Conservation (phyloP, 2,797 vertebrate genomes). For the Limnodromus scolopaceus region DNA sequence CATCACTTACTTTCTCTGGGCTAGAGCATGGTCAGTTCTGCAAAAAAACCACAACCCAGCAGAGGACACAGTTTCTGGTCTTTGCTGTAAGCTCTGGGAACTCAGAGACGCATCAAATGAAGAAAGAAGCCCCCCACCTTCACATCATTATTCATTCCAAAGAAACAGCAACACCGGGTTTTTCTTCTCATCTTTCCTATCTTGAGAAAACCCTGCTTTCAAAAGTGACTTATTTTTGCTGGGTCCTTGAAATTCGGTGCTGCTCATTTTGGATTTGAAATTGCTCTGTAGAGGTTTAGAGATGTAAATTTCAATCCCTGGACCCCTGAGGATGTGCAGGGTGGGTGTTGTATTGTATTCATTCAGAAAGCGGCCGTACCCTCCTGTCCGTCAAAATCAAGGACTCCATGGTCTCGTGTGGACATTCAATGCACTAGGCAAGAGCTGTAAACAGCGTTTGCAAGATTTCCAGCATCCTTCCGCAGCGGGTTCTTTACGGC, state of each 20-base stretch:
- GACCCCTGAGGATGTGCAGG: neutral
- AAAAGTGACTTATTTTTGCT: neutral
- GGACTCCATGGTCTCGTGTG: neutral
- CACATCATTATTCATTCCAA: neutral
- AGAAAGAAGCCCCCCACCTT: neutral
- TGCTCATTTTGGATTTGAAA: constrained; percentile 17
- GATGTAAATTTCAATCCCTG: constrained; percentile 1
- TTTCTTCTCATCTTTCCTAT: constrained; percentile 10
- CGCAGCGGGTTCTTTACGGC: neutral
- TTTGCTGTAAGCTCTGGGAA: neutral
- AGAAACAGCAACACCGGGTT: neutral
- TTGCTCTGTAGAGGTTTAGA: neutral
- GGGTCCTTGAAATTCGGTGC: constrained; percentile 1
- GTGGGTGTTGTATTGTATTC: neutral
- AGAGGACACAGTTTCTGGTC: neutral
- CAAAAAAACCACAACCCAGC: neutral
- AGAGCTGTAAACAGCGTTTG: constrained; percentile 10
- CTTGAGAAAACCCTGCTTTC: constrained; percentile 39
- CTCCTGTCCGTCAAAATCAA: neutral
- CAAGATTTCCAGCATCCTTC: constrained; percentile 19
- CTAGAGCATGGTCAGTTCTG: neutral
- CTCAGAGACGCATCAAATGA: neutral
- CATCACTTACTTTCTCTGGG: neutral
- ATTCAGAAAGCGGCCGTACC: neutral
- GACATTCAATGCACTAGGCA: neutral